A percentile compares a stretch with the other conserved stretches of the same genome.
Evolutionary conservation across 2,888 invertebrate species (phyloP).

Genomic region (Lathronympha strigana): DNA sequence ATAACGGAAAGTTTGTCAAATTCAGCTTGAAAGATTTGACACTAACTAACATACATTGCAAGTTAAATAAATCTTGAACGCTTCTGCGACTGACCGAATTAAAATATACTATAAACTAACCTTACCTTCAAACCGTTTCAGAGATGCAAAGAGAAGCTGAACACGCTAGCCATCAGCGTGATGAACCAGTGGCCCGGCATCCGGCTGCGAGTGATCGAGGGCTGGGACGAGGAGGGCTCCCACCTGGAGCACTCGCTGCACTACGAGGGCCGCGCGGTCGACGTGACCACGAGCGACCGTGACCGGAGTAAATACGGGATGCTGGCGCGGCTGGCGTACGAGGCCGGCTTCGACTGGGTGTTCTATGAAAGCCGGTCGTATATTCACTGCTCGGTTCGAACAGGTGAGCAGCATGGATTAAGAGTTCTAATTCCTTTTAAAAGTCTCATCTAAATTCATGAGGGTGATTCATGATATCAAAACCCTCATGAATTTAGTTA

Average conservation of each 20-base stretch:
- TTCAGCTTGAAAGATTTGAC: no score
- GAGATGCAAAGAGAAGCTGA: conserved; percentile 98
- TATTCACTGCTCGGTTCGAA: conserved; percentile 98
- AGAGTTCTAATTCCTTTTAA: no score
- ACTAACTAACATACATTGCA: no score
- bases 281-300: conserved; percentile 97
- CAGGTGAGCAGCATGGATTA: conserved; percentile 92
- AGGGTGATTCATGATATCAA: no score
- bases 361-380: conserved; percentile 97
- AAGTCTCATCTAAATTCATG: no score
- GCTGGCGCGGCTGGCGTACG: conserved; percentile 97
- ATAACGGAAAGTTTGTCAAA: no score
- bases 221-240: conserved; percentile 95
- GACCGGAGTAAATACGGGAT: conserved; percentile 97
- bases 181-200: conserved; percentile 99
- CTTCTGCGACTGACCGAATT: not conserved
- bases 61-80: no score
- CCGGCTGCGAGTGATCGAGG: conserved; percentile 95
- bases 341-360: conserved; percentile 99
- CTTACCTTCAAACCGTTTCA: conserved; percentile 79
- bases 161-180: conserved; percentile 96
- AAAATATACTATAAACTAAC: not conserved
- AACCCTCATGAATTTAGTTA: no score
- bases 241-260: conserved; percentile 94
- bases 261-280: conserved; percentile 98